Evolutionary conservation across 2,113 vertebrate genomes (phyloP).

Genomic region (Neogale vison): DNA sequence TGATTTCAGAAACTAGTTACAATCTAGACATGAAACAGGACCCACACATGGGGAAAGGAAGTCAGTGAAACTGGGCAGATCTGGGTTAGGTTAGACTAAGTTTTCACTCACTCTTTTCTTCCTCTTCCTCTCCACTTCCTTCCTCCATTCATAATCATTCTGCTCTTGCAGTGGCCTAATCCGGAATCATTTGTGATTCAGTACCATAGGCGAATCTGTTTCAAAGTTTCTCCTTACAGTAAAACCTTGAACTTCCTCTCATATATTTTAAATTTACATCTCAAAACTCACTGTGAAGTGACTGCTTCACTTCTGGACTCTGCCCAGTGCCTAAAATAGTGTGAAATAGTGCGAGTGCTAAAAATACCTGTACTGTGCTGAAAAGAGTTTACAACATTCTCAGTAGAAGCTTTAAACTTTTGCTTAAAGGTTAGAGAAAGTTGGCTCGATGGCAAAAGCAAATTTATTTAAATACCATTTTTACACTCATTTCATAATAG

Average conservation of each 20-base stretch:
- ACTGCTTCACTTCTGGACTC: slow-evolving; percentile 37
- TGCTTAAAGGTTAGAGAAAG: slow-evolving; percentile 42
- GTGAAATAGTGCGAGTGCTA: background rate
- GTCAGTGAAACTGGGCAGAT: background rate
- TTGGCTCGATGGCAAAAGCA: slow-evolving; percentile 51
- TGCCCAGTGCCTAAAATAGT: slow-evolving; percentile 52
- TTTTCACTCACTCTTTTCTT: background rate
- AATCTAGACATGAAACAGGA: background rate
- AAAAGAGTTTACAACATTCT: slow-evolving; percentile 24
- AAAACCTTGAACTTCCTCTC: slow-evolving; percentile 57
- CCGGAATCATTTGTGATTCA: slow-evolving; percentile 36
- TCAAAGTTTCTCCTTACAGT: background rate
- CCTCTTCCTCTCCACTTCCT: background rate
- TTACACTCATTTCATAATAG: slow-evolving; percentile 81
- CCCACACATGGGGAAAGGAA: background rate
- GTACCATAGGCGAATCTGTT: background rate
- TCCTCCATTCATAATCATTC: background rate
- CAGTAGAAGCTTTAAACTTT: slow-evolving; percentile 46
- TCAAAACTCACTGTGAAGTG: slow-evolving; percentile 44
- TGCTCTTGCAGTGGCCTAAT: background rate
- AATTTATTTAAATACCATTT: slow-evolving; percentile 80
- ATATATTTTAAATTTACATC: slow-evolving; percentile 53
- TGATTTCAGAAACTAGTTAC: background rate
- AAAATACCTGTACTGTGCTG: slow-evolving; percentile 39
- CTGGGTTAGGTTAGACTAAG: background rate